phyloP scores from a whole-genome alignment of 2,797 vertebrate species.

The Hoplostethus atlanticus region DNA sequence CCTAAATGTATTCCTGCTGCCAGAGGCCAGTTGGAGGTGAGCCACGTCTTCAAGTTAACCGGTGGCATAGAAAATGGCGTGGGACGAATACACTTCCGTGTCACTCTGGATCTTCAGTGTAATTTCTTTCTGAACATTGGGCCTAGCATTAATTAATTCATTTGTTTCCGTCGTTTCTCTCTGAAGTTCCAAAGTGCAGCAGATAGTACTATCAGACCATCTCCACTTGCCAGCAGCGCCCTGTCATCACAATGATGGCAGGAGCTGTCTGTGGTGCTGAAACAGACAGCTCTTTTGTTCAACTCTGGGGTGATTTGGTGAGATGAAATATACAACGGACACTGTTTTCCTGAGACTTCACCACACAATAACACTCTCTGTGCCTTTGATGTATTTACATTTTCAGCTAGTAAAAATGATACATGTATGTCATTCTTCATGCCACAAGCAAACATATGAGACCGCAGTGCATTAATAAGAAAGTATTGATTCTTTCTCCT shows the following conservation, averaged over 20 bases:
- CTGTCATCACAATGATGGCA: conserved; percentile 53
- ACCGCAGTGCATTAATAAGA: neutral
- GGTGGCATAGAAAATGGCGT: conserved; percentile 1
- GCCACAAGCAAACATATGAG: neutral
- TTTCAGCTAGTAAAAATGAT: neutral
- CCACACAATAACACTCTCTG: neutral
- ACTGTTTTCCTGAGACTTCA: conserved; percentile 7
- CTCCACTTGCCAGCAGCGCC: conserved; percentile 45
- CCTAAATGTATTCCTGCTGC: conserved; percentile 49
- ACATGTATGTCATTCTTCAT: neutral
- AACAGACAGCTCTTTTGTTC: conserved; percentile 69
- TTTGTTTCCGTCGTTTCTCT: conserved; percentile 41
- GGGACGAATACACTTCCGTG: conserved; percentile 15
- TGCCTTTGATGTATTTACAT: neutral
- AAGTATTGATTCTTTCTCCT: conserved; percentile 1
- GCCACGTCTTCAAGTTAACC: conserved; percentile 40
- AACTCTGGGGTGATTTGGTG: conserved; percentile 37
- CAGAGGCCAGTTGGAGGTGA: conserved; percentile 64
- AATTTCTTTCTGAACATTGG: conserved; percentile 18
- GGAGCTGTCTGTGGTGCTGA: conserved; percentile 80
- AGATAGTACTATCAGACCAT: conserved; percentile 51
- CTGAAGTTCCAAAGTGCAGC: conserved; percentile 54
- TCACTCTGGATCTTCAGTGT: conserved; percentile 29
- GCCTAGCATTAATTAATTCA: conserved; percentile 43
- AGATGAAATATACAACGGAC: conserved; percentile 38